Evolutionary conservation across 2,113 vertebrate genomes (phyloP).

Genomic region (Corvus moneduloides): DNA sequence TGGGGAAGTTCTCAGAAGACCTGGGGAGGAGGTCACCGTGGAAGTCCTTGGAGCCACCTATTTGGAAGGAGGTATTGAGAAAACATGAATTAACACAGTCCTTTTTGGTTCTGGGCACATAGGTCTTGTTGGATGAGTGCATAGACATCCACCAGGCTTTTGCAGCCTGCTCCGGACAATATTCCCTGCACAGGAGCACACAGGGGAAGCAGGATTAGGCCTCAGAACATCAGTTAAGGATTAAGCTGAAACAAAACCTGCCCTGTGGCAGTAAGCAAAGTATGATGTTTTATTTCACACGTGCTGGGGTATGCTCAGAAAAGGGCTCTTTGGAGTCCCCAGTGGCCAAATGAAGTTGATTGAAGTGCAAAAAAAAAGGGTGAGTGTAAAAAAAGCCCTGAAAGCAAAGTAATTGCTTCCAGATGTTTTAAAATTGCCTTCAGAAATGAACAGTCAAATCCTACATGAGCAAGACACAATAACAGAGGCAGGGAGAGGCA

Average conservation of each 20-base stretch:
- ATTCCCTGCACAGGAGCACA: neutral
- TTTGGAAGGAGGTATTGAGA: neutral
- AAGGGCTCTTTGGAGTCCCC: neutral
- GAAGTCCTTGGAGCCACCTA: neutral
- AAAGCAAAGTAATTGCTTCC: conserved; percentile 17
- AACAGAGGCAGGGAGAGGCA: neutral
- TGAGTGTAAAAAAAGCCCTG: neutral
- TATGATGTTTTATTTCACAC: neutral
- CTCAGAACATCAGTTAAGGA: neutral
- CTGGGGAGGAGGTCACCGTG: neutral
- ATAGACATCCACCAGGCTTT: neutral
- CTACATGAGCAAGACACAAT: neutral
- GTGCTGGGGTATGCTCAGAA: fast-evolving
- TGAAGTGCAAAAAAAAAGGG: neutral
- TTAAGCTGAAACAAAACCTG: neutral
- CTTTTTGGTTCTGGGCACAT: neutral
- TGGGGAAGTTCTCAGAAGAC: neutral
- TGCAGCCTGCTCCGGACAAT: neutral
- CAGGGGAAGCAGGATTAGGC: neutral
- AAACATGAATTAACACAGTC: neutral
- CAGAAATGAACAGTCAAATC: conserved; percentile 7
- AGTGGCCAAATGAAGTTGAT: neutral
- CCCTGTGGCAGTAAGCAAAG: neutral
- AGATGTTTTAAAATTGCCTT: conserved; percentile 25
- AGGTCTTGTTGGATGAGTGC: fast-evolving